A percentile compares a stretch with the other conserved stretches of the same genome.
phyloP scores from a whole-genome alignment of 2,888 invertebrate species.

The Fissipunctia ypsillon region DNA sequence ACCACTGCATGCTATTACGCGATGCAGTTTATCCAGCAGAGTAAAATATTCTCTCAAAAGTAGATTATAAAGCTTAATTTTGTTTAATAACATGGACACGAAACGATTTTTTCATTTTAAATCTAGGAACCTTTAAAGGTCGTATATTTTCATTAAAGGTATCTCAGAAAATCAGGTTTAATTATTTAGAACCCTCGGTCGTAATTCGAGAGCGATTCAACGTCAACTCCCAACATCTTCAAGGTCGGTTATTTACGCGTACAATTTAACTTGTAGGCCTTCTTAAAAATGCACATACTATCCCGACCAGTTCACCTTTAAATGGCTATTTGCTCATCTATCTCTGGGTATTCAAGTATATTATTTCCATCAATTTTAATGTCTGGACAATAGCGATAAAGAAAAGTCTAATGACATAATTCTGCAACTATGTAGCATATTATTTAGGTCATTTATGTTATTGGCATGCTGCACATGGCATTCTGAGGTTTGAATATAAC shows the following conservation, averaged over 20 bases:
- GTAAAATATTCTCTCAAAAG: conserved; percentile 57
- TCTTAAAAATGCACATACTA: conserved; percentile 41
- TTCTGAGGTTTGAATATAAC: conserved; percentile 76
- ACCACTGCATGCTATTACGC: conserved; percentile 69
- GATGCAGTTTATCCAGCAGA: conserved; percentile 38
- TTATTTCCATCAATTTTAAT: background rate
- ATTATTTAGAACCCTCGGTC: conserved; percentile 76
- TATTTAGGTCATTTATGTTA: conserved; percentile 65
- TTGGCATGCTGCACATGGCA: conserved; percentile 72
- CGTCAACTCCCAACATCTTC: conserved; percentile 71
- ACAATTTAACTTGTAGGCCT: conserved; percentile 64
- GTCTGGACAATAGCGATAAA: background rate
- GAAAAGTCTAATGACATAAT: conserved; percentile 14
- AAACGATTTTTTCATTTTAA: conserved; percentile 72
- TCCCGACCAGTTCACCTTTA: conserved; percentile 54
- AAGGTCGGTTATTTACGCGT: conserved; percentile 77
- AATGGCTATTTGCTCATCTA: conserved; percentile 37
- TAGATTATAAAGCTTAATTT: conserved; percentile 71
- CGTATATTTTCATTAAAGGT: conserved; percentile 76
- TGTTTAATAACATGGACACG: conserved; percentile 42
- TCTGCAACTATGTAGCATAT: conserved; percentile 20
- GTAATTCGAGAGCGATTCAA: conserved; percentile 70
- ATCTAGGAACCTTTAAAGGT: conserved; percentile 83
- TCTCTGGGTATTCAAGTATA: conserved; percentile 8
- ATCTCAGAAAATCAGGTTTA: conserved; percentile 81